Evolutionary conservation across 2,113 vertebrate genomes (phyloP), one percentile per base, ranked within the genome.

Genomic region (Anseranas semipalmata): DNA sequence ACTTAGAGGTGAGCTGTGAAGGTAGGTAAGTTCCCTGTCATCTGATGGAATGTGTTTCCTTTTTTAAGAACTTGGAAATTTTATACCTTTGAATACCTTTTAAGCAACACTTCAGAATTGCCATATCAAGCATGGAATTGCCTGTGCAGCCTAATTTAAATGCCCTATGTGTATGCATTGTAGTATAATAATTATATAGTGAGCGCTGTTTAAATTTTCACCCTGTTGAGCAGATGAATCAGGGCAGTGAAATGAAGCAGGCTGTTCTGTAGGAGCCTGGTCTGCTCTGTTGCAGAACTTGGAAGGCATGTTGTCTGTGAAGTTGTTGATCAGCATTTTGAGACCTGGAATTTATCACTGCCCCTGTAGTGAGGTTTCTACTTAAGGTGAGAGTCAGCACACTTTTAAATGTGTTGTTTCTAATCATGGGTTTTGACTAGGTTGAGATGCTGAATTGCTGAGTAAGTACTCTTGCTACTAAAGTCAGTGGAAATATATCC

Each of bases 181-280:
- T 74, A 58, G 63, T 74, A 22, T 66, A 86, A 73, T 90, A 79
- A 84, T 94, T 77, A 70, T 66, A 35, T 78, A 59, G 71, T 85
- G 65, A 74, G n/a, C 87, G 50, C 65, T 53, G 22, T 59, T 95
- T 85, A 87, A 87, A 89, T 93, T 95, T 93, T 70, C 81, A 71
- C 45, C 39, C 3, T 4, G 59, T 53, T 81, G 62, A 85, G 37
- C 92, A 74, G 46, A 78, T 67, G 78, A 91, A 85, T 93, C 46
- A 58, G 37, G 81, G 27, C 8, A 94, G 45, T 33, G 65, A 78
- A 84, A 89, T 66, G 63, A 84, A 89, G 72, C 80, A 43, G 33
- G 14, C 53, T 87, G 33, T 81, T 89, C 56, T 82, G 15, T 77
- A 66, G 74, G 70, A 85, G 41, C 37, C 16, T 2, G 82, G 24